Conservation (phyloP, 2,797 vertebrate species). For the Anabas testudineus region DNA sequence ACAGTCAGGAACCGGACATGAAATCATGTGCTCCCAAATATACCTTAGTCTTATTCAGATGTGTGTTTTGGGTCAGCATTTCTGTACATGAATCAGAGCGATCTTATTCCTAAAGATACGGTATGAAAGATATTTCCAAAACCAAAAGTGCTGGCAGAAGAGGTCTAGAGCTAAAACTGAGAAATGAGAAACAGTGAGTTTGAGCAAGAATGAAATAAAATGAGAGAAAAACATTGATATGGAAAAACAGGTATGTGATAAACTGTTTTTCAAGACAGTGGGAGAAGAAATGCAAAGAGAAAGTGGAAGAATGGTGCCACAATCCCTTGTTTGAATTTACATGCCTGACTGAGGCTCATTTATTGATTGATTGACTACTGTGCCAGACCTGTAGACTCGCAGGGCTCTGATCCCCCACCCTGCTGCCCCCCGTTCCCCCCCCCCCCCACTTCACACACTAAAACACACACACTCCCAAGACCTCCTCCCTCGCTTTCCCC, state of each 20-base stretch:
- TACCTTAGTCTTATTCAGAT: constrained; percentile 26
- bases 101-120: constrained; percentile 51
- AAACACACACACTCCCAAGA: constrained; percentile 24
- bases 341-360: constrained; percentile 84
- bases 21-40: constrained; percentile 37
- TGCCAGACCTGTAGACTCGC: constrained; percentile 82
- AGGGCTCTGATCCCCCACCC: constrained; percentile 51
- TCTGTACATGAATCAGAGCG: constrained; percentile 39
- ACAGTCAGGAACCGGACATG: constrained; percentile 23
- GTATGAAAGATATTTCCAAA: constrained; percentile 52
- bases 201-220: constrained; percentile 22
- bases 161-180: constrained; percentile 26
- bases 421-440: constrained; percentile 45
- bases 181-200: constrained; percentile 53
- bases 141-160: constrained; percentile 44
- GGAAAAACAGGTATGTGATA: constrained; percentile 30
- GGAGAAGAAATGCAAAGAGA: constrained; percentile 43
- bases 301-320: constrained; percentile 56
- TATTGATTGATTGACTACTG: constrained; percentile 89
- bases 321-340: constrained; percentile 85
- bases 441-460: constrained; percentile 47
- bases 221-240: constrained; percentile 25
- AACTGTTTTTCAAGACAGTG: constrained; percentile 51
- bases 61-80: constrained; percentile 24
- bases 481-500: constrained; percentile 45